Base-by-base conservation (phyloP, 2,113 vertebrate species). In the Hucho hucho region DNA sequence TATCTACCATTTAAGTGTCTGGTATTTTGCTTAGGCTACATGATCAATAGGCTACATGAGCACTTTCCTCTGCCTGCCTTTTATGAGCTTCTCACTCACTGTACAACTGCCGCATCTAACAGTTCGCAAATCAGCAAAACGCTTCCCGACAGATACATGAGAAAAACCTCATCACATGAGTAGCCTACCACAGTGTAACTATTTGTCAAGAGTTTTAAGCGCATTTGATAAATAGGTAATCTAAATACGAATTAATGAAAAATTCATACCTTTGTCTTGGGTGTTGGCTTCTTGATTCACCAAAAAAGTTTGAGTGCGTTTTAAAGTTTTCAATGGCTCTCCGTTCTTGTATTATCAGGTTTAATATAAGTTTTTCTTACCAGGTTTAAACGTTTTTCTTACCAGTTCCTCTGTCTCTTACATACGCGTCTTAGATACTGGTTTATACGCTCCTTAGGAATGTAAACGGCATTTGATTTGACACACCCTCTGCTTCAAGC, bases 401-500 rank as follows among this genome's bases (percentile, higher is more conserved):
- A 13, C 59, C 28, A 65, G 28, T 2, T 4, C 16, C 49, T 53
- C 16, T 53, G 49, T 14, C 25, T 14, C 28, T 66, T 28, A 25
- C 13, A 56, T 47, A 53, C 6, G 47, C 67, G 24, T 70, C 24
- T 26, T 56, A 47, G 47, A 70, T 53, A 6, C 6, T 26, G 3
- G 16, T 26, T 49, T 71, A 28, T 71, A 71, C 29, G 1, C 24
- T 12, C 43, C 9, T 29, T 1, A 29, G 49, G 24, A 71, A 71
- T 29, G 47, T 3, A 18, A 26, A 13, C 2, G n/a, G 20, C 1
- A 65, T 43, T 46, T 46, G 32, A 49, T 12, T 49, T 47, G 46
- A 71, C 69, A 58, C 69, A 56, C 68, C 68, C 67, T 69, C 37
- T 47, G 9, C 43, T 22, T 47, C 47, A 22, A 14, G 3, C 69